Conservation (phyloP, 1,140 invertebrate genomes). For the Temnothorax longispinosus region DNA sequence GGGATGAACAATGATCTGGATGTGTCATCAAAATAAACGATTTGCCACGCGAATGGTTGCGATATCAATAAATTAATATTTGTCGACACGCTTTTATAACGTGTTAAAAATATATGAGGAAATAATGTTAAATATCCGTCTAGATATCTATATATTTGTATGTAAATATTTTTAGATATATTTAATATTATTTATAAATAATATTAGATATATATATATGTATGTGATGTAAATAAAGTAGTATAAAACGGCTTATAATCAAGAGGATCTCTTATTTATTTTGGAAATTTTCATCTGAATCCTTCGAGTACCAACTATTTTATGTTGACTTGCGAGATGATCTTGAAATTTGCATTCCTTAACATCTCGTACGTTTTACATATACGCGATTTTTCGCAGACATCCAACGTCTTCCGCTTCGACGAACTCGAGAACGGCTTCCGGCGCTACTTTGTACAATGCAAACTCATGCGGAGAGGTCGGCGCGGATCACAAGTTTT, state of each 20-base stretch:
- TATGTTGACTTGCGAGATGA: background rate
- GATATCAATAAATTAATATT: slow-evolving; percentile 23
- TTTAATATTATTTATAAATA: background rate
- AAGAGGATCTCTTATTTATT: background rate
- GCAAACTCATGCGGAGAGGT: slow-evolving; percentile 1
- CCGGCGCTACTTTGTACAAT: background rate
- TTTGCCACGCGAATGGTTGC: background rate
- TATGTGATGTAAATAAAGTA: background rate
- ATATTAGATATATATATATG: background rate
- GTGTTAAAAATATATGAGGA: background rate
- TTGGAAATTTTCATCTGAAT: background rate
- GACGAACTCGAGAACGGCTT: background rate
- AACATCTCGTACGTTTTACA: background rate
- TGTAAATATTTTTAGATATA: background rate
- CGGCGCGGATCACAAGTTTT: slow-evolving; percentile 36
- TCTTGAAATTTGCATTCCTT: background rate
- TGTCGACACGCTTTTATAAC: background rate
- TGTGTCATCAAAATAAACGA: slow-evolving; percentile 29
- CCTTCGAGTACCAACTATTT: background rate
- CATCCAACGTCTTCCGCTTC: slow-evolving; percentile 3
- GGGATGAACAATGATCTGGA: background rate
- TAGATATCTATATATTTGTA: background rate
- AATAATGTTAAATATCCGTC: background rate
- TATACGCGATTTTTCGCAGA: background rate
- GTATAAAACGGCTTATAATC: background rate